phyloP scores from a whole-genome alignment of 2,113 vertebrate genomes.

The Melanerpes formicivorus region DNA sequence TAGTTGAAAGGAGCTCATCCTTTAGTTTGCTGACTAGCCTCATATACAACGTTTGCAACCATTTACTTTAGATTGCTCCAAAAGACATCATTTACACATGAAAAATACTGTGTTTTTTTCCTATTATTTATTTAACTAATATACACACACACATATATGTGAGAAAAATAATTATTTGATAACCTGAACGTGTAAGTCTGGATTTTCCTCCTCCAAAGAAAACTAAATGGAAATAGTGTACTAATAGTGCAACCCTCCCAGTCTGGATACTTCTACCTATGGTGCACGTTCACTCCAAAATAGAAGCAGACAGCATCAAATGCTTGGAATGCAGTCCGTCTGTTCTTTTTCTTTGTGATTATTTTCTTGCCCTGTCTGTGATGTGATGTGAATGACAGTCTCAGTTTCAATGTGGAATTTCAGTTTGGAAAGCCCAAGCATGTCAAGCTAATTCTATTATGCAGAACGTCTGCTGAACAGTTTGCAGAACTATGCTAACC shows the following conservation, averaged over 20 bases:
- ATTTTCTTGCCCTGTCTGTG: slow-evolving; percentile 27
- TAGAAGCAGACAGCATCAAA: slow-evolving; percentile 53
- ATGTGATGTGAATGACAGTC: slow-evolving; percentile 24
- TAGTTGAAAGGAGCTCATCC: background rate
- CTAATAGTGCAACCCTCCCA: background rate
- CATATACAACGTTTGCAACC: background rate
- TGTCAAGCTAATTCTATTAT: slow-evolving; percentile 16
- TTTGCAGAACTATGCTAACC: background rate
- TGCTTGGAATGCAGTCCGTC: slow-evolving; percentile 25
- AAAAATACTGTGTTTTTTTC: background rate
- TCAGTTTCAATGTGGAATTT: slow-evolving; percentile 49
- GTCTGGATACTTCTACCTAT: background rate
- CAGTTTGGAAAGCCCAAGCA: slow-evolving; percentile 1
- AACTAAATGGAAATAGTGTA: background rate
- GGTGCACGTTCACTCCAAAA: background rate
- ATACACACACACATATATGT: too few species aligned
- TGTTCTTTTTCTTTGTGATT: background rate
- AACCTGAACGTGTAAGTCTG: background rate
- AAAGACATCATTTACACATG: background rate
- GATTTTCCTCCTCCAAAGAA: background rate
- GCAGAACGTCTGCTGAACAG: background rate
- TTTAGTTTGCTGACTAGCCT: background rate
- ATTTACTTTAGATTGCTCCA: background rate
- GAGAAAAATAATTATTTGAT: background rate
- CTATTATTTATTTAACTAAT: background rate